Conservation (phyloP, 2,888 invertebrate species). For the Andrena praecox region DNA sequence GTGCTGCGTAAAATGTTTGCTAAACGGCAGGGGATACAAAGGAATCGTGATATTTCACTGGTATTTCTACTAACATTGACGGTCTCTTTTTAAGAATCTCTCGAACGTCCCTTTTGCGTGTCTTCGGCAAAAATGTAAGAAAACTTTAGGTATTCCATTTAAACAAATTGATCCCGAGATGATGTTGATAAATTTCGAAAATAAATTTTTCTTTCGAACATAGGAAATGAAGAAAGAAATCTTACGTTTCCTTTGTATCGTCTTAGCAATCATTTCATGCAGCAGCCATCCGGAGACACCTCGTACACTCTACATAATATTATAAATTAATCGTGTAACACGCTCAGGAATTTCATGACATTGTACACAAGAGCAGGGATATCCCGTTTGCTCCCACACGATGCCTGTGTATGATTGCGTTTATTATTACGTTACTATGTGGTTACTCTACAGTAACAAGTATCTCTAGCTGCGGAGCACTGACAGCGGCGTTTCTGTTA, state of each 20-base stretch:
- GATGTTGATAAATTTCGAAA: background rate
- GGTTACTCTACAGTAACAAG: conserved; percentile 63
- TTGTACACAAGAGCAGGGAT: conserved; percentile 48
- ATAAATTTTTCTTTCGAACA: background rate
- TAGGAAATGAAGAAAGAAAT: background rate
- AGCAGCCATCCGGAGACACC: background rate
- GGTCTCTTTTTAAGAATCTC: background rate
- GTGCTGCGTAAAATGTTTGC: background rate
- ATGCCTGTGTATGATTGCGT: conserved; percentile 47
- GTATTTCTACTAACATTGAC: too few relatives aligned
- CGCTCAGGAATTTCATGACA: conserved; percentile 47
- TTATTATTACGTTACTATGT: conserved; percentile 53
- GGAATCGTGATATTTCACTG: background rate
- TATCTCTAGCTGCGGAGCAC: conserved; percentile 68
- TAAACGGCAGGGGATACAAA: background rate
- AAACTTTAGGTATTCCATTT: background rate
- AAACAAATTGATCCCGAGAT: background rate
- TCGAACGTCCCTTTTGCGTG: background rate
- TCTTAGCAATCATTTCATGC: background rate
- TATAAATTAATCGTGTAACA: conserved; percentile 51
- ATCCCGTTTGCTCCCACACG: conserved; percentile 34
- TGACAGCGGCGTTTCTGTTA: conserved; percentile 69
- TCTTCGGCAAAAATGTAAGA: background rate
- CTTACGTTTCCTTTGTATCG: background rate
- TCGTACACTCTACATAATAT: conserved; percentile 47